Percentiles rank a stretch among this genome's conserved stretches.
Conservation (phyloP, 2,797 vertebrate species). For the Anguilla marmorata region DNA sequence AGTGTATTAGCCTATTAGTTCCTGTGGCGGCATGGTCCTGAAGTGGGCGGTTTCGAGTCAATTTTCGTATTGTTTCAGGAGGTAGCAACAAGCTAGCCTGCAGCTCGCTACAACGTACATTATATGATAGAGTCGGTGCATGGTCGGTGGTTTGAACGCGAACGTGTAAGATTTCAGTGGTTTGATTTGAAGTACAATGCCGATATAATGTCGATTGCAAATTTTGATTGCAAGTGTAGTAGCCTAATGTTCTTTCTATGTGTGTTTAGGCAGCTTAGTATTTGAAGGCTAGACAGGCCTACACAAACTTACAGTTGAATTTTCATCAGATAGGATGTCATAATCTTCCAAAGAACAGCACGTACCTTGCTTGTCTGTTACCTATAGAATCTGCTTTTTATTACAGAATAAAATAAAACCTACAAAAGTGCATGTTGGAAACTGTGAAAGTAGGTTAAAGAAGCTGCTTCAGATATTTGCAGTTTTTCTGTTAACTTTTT, state of each 20-base stretch:
- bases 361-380: no score
- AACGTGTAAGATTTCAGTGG: background rate
- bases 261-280: background rate
- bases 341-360: no score
- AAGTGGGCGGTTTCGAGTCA: background rate
- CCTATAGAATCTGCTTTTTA: no score
- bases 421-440: no score
- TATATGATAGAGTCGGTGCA: background rate
- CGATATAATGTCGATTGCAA: background rate
- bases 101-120: background rate
- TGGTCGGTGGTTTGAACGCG: background rate
- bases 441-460: no score
- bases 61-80: background rate
- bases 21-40: background rate
- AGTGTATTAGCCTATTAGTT: background rate
- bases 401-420: no score
- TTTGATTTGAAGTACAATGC: background rate
- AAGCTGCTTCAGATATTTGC: no score
- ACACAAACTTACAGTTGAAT: background rate
- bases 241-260: background rate
- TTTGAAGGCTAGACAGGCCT: background rate
- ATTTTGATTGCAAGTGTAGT: background rate
- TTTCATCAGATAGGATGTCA: no score
- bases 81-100: background rate
- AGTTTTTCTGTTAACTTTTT: no score